Evolutionary conservation across 2,888 invertebrate genomes (phyloP), one percentile per base, ranked within the genome.

Genomic region (Acleris holmiana): DNA sequence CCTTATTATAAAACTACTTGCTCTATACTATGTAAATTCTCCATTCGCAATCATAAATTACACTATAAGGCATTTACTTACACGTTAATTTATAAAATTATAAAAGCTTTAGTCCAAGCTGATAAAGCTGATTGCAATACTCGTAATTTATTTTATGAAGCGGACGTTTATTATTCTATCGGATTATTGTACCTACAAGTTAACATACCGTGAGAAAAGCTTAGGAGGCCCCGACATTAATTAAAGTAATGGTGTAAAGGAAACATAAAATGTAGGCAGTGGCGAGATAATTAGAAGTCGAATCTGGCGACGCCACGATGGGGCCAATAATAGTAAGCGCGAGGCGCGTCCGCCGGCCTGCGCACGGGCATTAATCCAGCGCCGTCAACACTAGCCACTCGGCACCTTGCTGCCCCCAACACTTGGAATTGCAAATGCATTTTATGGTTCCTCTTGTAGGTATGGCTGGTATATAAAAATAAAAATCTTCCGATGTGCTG

Each of bases 211-310:
- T 89, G 90, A 89, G 90, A 91, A 89, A 85, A 85, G 78, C 77
- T 80, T 78, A 79, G 77, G 68, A 79, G 80, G 80, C 77, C 79
- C 82, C 78, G 80, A 82, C 89, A 88, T 87, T 89, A 89, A 89
- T 90, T 90, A 88, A 86, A 84, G 76, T 89, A 88, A 89, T 88
- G 82, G 86, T 75, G 78, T 78, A 82, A 50, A 87, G 88, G 88
- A 89, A 89, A 89, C 86, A 89, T 89, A 87, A 89, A 89, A 81
- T 75, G 83, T 83, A 80, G 82, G 84, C 78, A 78, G 83, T 80
- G 77, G 82, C 73, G 76, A 76, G 82, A 86, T 86, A 88, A 91
- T 90, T 88, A 89, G 83, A 85, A 86, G 84, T 84, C 82, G 80
- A 86, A 85, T 83, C 83, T 84, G 85, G 79, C 78, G 76, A 77